These are phyloP conservation scores for Meda fulgida DNA, from an alignment of 2,797 vertebrate genomes.

Conservation along the genomic window DNA sequence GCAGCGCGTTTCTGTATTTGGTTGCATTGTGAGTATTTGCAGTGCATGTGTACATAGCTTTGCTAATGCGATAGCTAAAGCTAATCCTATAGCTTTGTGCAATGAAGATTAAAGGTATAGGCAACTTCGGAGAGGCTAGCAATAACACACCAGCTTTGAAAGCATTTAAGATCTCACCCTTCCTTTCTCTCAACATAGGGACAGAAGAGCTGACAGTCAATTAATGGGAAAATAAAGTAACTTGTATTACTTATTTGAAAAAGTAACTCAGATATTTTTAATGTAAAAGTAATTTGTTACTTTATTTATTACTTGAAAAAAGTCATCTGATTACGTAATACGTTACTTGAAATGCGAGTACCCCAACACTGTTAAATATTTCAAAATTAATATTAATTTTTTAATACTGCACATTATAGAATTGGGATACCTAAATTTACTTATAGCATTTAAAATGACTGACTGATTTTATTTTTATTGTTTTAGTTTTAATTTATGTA, in stretches of 20 bases:
- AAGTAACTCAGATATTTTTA: no score
- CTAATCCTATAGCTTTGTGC: neutral
- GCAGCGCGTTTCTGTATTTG: no score
- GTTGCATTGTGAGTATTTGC: no score
- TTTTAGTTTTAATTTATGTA: neutral
- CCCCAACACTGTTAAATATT: neutral
- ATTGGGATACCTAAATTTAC: neutral
- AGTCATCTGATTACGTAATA: neutral
- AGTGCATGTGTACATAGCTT: neutral
- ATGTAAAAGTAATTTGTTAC: neutral
- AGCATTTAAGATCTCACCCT: no score
- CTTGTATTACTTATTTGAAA: no score
- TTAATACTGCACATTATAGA: neutral
- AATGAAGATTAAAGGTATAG: neutral
- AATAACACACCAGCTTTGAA: no score
- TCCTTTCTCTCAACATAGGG: no score
- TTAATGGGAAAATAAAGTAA: no score
- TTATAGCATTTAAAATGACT: neutral
- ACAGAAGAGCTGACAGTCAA: no score
- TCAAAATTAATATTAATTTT: neutral
- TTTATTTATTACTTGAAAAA: neutral
- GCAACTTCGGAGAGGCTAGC: neutral
- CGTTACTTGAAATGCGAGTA: neutral
- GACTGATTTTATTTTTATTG: neutral
- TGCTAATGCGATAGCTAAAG: neutral